phyloP scores from a whole-genome alignment of 92 coral and sea anemone species.

The Zoanthus gigantus region DNA sequence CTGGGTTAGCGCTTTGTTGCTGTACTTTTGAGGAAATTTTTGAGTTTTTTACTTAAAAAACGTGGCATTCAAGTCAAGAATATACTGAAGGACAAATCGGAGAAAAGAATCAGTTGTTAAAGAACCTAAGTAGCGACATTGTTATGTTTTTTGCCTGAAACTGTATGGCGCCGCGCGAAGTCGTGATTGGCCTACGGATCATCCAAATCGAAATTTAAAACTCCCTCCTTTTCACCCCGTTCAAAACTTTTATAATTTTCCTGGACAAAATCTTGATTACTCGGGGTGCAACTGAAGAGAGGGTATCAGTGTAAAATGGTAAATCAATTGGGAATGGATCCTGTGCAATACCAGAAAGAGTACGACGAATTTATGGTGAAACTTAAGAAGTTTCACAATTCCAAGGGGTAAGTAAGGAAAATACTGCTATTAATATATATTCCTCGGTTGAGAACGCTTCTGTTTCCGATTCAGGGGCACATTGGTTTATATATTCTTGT shows the following conservation, averaged over 20 bases:
- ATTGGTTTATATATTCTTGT: slow-evolving; percentile 48
- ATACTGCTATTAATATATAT: slow-evolving; percentile 44
- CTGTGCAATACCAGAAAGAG: slow-evolving; percentile 84
- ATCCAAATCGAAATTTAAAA: slow-evolving; percentile 93
- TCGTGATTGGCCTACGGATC: slow-evolving; percentile 91
- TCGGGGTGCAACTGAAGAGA: slow-evolving; percentile 73
- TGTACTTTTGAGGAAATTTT: slow-evolving; percentile 74
- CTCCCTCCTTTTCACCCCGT: slow-evolving; percentile 95
- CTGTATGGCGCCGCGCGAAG: slow-evolving; percentile 80
- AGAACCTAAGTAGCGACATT: slow-evolving; percentile 55
- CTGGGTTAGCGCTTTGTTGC: slow-evolving; percentile 80
- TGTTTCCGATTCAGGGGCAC: slow-evolving; percentile 51
- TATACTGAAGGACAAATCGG: slow-evolving; percentile 56
- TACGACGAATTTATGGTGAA: slow-evolving; percentile 94
- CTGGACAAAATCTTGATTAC: slow-evolving; percentile 68
- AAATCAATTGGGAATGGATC: slow-evolving; percentile 85
- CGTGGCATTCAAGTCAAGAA: slow-evolving; percentile 46
- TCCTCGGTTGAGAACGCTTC: slow-evolving; percentile 77
- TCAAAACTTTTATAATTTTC: slow-evolving; percentile 83
- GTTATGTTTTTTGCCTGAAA: slow-evolving; percentile 73
- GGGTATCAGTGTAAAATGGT: slow-evolving; percentile 85
- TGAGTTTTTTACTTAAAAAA: slow-evolving; percentile 48
- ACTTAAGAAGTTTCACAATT: slow-evolving; percentile 92
- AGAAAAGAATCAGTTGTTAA: slow-evolving; percentile 59
- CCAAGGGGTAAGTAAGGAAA: slow-evolving; percentile 86